Evolutionary conservation across 2,888 invertebrate genomes (phyloP), one percentile per base, ranked within the genome.

Genomic region (Notodromas monacha): DNA sequence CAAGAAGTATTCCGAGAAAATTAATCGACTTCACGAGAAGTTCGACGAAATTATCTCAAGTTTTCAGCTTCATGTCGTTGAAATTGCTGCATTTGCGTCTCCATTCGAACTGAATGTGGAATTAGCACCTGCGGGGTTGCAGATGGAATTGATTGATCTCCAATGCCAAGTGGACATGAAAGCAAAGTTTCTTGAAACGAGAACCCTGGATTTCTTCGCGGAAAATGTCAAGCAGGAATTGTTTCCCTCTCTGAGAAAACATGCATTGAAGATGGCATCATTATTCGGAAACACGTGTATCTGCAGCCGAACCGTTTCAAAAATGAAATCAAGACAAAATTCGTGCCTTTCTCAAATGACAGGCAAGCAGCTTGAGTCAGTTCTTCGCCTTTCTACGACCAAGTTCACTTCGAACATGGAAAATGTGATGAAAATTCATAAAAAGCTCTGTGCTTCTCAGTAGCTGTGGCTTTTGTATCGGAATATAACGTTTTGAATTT

Each of bases 201-300:
- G 29, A 14, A 28, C 16, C n/a, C 15, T 29, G 13, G 12, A 14
- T 14, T 16, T 32, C 4, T 31, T 8, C n/a, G 8, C 6, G 21
- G 21, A 6, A 21, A 8, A 21, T 21, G 21, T 21, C 6, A 6
- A 6, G 8, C 6, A 21, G 21, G n/a, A 21, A 21, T 6, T 8
- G 8, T 21, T 21, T 21, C 21, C 21, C 21, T n/a, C 8, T n/a
- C 21, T 21, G 8, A 32, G 15, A 26, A 29, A 12, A 12, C 33
- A 33, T 32, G 33, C 31, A 10, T 26, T 31, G 26, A 21, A 33
- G 30, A 34, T 34, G 12, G 30, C 26, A 14, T 30, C 27, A 13
- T 26, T 34, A 29, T 33, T 34, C 28, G 29, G 34, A 28, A 34
- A 26, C 21, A 34, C 34, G 21, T 29, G 32, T 29, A 28, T 11